These are phyloP conservation scores for Xestobium rufovillosum DNA, from an alignment of 2,888 invertebrate species.

Conservation along the genomic window DNA sequence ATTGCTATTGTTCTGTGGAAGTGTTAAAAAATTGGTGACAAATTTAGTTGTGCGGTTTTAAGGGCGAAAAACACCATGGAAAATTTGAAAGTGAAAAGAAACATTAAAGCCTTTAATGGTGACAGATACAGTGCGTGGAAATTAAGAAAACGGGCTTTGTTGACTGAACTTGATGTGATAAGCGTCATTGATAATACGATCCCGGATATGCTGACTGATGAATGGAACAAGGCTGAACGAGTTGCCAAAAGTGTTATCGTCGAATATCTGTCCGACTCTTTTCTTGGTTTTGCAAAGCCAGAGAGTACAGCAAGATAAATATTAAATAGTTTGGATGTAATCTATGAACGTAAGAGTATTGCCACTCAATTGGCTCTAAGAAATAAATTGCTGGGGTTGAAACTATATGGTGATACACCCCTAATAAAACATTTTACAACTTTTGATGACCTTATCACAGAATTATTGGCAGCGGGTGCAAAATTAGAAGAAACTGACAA, in stretches of 20 bases:
- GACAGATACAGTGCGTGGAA: conserved; percentile 14
- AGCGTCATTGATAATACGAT: conserved; percentile 10
- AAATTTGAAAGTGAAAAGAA: no score
- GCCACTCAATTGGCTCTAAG: conserved; percentile 27
- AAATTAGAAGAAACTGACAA: no score
- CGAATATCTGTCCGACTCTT: conserved; percentile 16
- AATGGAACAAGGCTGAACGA: conserved; percentile 11
- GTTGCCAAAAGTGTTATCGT: conserved; percentile 12
- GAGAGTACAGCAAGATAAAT: conserved; percentile 10
- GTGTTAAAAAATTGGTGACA: no score
- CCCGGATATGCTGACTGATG: conserved; percentile 7
- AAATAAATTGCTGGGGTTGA: conserved; percentile 25
- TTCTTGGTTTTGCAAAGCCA: conserved; percentile 14
- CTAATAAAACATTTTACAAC: no score
- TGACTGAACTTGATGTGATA: conserved; percentile 13
- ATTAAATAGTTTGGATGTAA: conserved; percentile 13
- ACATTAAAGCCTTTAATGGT: conserved; percentile 13
- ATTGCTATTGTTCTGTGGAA: no score
- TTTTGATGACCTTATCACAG: conserved; percentile 29
- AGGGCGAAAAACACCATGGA: no score
- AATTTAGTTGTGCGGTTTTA: no score
- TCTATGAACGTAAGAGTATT: conserved; percentile 22
- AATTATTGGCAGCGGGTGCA: conserved; percentile 33
- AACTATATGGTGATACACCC: conserved; percentile 20
- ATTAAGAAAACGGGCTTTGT: conserved; percentile 11